Percentiles rank a stretch among this genome's conserved stretches.
Evolutionary conservation across 2,797 vertebrate species (phyloP).

Genomic region (Catharus ustulatus): DNA sequence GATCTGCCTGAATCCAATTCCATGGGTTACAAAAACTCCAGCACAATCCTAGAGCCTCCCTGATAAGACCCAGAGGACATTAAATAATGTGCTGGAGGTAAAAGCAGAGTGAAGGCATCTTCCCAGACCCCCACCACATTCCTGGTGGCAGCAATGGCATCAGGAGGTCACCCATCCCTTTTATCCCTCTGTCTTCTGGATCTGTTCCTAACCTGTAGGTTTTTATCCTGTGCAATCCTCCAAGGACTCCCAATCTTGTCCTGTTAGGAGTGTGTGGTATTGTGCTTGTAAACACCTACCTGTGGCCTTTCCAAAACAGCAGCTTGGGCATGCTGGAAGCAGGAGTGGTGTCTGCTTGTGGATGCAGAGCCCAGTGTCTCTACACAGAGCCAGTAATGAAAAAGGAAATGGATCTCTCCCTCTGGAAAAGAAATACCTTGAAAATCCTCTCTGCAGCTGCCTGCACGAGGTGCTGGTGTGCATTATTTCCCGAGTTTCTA

Average conservation of each 20-base stretch:
- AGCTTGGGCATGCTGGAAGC: neutral
- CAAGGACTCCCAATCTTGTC: neutral
- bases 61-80: neutral
- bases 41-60: neutral
- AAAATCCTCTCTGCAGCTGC: neutral
- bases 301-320: neutral
- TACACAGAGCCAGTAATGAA: neutral
- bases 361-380: neutral
- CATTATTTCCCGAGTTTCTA: neutral
- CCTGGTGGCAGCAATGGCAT: rapidly evolving
- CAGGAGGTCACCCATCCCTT: neutral
- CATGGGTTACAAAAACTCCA: neutral
- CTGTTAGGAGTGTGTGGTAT: neutral
- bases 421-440: neutral
- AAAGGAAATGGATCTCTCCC: neutral
- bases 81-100: neutral
- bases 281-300: neutral
- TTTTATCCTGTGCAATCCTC: neutral
- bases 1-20: neutral
- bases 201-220: neutral
- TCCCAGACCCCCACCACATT: neutral
- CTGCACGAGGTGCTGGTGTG: neutral
- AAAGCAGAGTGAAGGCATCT: neutral
- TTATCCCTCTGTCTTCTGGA: rapidly evolving
- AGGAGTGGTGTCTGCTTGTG: neutral